phyloP scores from a whole-genome alignment of 2,113 vertebrate genomes.

The Dicaeum eximium region DNA sequence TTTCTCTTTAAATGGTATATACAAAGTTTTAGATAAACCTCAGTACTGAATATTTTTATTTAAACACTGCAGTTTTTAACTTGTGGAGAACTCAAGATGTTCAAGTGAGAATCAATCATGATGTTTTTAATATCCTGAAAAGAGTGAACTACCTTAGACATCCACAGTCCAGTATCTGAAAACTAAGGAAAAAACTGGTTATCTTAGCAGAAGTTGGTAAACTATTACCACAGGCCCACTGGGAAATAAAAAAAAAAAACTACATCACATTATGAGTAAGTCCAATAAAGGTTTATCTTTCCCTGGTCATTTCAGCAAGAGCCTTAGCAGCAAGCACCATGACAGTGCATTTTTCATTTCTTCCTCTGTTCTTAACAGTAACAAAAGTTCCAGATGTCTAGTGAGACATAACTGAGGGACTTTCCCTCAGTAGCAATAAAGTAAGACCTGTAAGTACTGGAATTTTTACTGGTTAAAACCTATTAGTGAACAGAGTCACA shows the following conservation, averaged over 20 bases:
- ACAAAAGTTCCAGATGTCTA: neutral
- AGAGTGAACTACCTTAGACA: neutral
- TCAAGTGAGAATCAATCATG: neutral
- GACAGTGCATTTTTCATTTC: neutral
- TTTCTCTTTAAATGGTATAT: neutral
- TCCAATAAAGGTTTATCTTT: neutral
- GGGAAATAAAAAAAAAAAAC: neutral
- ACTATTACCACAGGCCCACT: neutral
- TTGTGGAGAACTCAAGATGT: neutral
- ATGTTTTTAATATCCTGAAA: neutral
- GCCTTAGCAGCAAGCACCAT: neutral
- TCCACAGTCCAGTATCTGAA: neutral
- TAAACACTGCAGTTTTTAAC: neutral
- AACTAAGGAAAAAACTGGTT: neutral
- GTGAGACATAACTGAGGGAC: neutral
- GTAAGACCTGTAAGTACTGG: neutral
- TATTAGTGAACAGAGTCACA: neutral
- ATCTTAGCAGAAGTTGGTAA: neutral
- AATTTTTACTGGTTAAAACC: neutral
- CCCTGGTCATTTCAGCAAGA: neutral
- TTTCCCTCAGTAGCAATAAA: neutral
- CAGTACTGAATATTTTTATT: neutral
- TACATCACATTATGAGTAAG: neutral
- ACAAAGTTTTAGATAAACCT: neutral
- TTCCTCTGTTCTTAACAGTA: neutral